Evolutionary conservation across 2,113 vertebrate species (phyloP).

Genomic region (Pagrus major): DNA sequence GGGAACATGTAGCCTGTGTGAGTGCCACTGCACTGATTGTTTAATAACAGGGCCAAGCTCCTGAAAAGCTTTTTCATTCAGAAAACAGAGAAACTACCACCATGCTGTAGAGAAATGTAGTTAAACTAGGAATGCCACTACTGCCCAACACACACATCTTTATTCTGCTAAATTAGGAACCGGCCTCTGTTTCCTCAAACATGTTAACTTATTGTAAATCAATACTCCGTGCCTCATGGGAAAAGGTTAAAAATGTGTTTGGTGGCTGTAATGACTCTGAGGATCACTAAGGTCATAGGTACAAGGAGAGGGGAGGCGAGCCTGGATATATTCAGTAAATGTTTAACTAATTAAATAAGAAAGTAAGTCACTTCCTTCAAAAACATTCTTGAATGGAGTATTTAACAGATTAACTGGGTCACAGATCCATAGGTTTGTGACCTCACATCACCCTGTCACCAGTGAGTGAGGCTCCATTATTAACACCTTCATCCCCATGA

Average conservation of each 20-base stretch:
- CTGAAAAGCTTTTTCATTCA: too few relatives aligned
- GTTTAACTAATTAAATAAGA: constrained; percentile 15
- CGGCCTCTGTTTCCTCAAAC: constrained; percentile 34
- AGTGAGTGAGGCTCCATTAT: background rate
- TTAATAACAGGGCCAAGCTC: too few relatives aligned
- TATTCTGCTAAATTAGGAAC: constrained; percentile 29
- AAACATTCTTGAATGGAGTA: background rate
- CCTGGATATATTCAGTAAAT: background rate
- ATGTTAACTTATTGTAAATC: constrained; percentile 46
- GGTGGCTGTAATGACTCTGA: constrained; percentile 19
- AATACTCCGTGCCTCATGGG: constrained; percentile 5
- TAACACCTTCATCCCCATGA: background rate
- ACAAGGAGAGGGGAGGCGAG: background rate
- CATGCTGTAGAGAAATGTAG: too few relatives aligned
- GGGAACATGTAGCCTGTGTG: too few relatives aligned
- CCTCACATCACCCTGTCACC: background rate
- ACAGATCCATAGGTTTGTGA: background rate
- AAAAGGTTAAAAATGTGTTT: constrained; percentile 15
- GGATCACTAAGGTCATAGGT: constrained; percentile 9
- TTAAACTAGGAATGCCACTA: too few relatives aligned
- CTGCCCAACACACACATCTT: too few relatives aligned
- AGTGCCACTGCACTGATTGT: too few relatives aligned
- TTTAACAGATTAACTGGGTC: background rate
- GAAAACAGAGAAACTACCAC: too few relatives aligned
- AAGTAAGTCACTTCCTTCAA: background rate